Evolutionary conservation across 2,888 invertebrate genomes (phyloP), one percentile per base, ranked within the genome.

Genomic region (Muscina levida): DNA sequence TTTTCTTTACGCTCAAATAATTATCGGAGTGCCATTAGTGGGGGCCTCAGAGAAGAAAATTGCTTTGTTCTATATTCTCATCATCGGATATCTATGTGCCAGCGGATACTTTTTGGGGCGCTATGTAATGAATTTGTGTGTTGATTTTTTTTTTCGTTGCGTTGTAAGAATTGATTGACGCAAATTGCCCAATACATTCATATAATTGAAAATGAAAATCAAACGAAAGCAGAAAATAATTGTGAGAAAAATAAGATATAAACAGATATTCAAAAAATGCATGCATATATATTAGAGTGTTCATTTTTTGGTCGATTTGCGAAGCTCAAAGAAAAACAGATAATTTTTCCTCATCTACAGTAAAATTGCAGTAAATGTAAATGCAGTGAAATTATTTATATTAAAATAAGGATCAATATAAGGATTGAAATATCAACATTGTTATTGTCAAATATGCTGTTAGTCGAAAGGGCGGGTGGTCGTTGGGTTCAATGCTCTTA

Each of bases 401-500:
- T 46, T 66, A 66, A 48, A 48, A 66, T 66, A 46, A 66, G 66
- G 31, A 48, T 66, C 66, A 66, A 48, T 15, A n/a, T n/a, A n/a
- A n/a, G n/a, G 31, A 66, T 22, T 10, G 48, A 66, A 66, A 46
- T 26, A 66, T 66, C 66, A 66, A 48, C 17, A 37, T 66, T 68
- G 53, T 42, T 56, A 68, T n/a, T 68, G 13, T 56, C 42, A 56
- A 68, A 46, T 15, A 46, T 59, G 31, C 8, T 8, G n/a, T 39
- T 8, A 39, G 62, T 62, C 39, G 39, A 24, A 26, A 26, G 59
- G 37, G 5, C 57, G 59, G 0, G 6, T 62, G n/a, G 3, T n/a
- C 19, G 22, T 5, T 31, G 3, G 22, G 13, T 62, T 42, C 62
- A 62, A 42, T 62, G 62, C 46, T 46, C 46, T 46, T 46, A 46